Evolutionary conservation across 2,113 vertebrate species (phyloP).

Genomic region (Cygnus atratus): DNA sequence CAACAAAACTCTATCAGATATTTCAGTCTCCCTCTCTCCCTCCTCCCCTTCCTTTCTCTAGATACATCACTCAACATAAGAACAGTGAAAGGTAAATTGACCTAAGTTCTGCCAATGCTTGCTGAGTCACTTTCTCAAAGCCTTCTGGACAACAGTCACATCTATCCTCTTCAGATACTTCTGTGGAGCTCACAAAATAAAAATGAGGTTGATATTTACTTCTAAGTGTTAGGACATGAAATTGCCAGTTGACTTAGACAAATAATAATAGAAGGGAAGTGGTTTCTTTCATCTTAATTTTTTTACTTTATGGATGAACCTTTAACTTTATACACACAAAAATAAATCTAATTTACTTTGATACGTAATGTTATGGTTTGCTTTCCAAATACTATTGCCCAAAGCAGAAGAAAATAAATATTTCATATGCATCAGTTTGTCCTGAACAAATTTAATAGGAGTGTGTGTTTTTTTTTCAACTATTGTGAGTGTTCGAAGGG

Average conservation of each 20-base stretch:
- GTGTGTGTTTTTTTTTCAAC: not conserved
- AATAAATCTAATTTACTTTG: not conserved
- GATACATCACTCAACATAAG: not conserved
- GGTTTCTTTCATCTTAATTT: not conserved
- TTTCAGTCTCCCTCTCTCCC: not conserved
- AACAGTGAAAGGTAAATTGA: not conserved
- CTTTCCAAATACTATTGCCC: not conserved
- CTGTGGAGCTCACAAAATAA: not conserved
- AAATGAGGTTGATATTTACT: not conserved
- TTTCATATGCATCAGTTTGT: not conserved
- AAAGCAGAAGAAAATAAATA: not conserved
- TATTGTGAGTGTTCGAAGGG: not conserved
- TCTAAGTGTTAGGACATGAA: not conserved
- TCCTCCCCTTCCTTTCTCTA: not conserved
- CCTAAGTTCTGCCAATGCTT: not conserved
- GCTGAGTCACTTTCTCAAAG: not conserved
- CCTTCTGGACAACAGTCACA: not conserved
- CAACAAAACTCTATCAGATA: not conserved
- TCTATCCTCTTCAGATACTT: not conserved
- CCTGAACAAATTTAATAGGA: not conserved
- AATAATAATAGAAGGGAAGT: not conserved
- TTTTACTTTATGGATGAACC: not conserved
- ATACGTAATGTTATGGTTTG: not conserved
- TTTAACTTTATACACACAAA: not conserved
- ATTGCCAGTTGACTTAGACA: not conserved